Evolutionary conservation across 1,140 invertebrate species (phyloP), one percentile per base, ranked within the genome.

Genomic region (Drosophila orosa): DNA sequence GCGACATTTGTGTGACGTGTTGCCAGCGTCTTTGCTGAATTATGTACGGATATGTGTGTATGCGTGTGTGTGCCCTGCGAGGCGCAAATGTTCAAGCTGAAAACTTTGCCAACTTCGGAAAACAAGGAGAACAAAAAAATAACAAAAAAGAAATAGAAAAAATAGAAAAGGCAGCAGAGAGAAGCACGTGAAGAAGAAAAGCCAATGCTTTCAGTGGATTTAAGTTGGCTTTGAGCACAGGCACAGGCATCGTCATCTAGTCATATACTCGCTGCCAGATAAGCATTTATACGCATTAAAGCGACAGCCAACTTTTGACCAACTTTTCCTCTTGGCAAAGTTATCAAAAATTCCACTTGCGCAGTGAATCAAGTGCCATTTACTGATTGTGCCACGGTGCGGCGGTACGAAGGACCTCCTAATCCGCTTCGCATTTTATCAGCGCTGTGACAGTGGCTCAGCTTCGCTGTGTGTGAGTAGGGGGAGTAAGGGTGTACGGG

Each of bases 321-420:
- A 89, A 89, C 63, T 89, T 86, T 86, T 78, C 48, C 61, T 61
- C 69, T 71, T 40, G 84, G 45, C 62, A 89, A 89, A 89, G 84
- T 89, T 89, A 89, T 89, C 84, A 89, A 89, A 89, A 89, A 89
- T 89, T 89, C 84, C 84, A 89, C 85, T 89, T 89, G 85, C 84
- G 80, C 80, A 87, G 80, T 90, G 80, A 90, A 89, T 89, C 84
- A 89, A 89, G 84, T 89, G 84, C 80, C 84, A 89, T 89, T 87
- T 89, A 87, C 84, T 89, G 84, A 87, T 87, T 87, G 83, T 89
- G 72, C 79, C 77, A 77, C 65, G 79, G 61, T 66, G 42, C 56
- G 40, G 29, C 61, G 56, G 39, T 65, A 15, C 63, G 54, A 76
- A 77, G 77, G 72, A 80, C 56, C 76, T 66, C 84, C 63, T 89